Base-by-base conservation (phyloP, 2,797 vertebrate genomes). In the Arctocebus calabarensis region DNA sequence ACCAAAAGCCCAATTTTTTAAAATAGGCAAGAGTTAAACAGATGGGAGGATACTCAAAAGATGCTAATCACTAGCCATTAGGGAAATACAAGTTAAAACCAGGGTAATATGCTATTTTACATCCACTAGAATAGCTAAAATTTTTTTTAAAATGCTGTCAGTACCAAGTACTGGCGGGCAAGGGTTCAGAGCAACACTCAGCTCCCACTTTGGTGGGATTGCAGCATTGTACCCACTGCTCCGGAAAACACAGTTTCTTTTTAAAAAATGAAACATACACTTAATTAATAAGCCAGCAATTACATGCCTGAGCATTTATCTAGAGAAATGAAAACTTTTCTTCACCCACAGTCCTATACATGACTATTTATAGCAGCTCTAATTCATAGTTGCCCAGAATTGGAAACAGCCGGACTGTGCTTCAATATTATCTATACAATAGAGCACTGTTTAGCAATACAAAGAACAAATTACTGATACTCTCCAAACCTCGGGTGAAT, bases 191-290 rank as follows among this genome's bases (percentile, higher is more conserved):
- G 37, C 68, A 8, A 25, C 32, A 1, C 1, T 7, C 0, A n/a
- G 3, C 86, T 40, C 32, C 3, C 2, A 9, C 19, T 64, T 59
- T 66, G 64, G 71, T 3, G 32, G 37, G 45, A 17, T 11, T 9
- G 27, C 37, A 5, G 19, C 20, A 45, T 2, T 13, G 19, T 3
- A 9, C 0, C 0, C 2, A n/a, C 17, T 0, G 2, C 61, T 48
- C n/a, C 16, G 11, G 77, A 22, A 64, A 55, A n/a, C 1, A 23
- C 20, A 17, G 16, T 14, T 84, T 74, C 40, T 10, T 22, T 52
- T 4, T 4, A 8, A 22, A n/a, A 32, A 7, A 22, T 22, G 59
- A 59, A 20, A 19, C 27, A 16, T 2, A 32, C 13, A 7, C 34
- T 55, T 70, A 23, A 27, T 12, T 1, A 5, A 5, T 40, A 5